A percentile compares a stretch with the other conserved stretches of the same genome.
phyloP scores from a whole-genome alignment of 2,113 vertebrate species.

The Pseudorasbora parva region DNA sequence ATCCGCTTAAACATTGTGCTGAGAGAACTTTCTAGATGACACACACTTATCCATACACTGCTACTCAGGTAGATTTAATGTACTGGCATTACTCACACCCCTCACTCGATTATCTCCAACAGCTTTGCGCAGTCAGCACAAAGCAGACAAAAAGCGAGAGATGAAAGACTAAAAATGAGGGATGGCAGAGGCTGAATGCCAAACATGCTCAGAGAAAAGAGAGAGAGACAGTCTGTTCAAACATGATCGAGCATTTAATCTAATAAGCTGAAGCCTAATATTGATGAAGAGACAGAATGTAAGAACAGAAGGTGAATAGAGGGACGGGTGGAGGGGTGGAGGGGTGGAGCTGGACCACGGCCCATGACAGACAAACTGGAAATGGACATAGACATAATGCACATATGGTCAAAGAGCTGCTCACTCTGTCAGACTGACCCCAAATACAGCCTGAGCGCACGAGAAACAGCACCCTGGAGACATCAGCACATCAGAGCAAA shows the following conservation, averaged over 20 bases:
- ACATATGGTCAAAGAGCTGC: slow-evolving; percentile 38
- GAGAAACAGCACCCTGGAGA: slow-evolving; percentile 13
- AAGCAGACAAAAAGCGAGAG: neutral
- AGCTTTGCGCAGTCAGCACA: slow-evolving; percentile 1
- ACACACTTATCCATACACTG: neutral
- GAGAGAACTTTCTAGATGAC: neutral
- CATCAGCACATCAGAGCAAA: neutral
- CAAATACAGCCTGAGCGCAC: slow-evolving; percentile 21
- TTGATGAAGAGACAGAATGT: slow-evolving; percentile 25
- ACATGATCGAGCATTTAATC: neutral
- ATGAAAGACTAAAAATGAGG: neutral
- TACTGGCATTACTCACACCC: neutral
- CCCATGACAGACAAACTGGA: slow-evolving; percentile 41
- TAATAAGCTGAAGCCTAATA: slow-evolving; percentile 32
- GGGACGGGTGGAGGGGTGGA: neutral
- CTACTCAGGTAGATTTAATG: neutral
- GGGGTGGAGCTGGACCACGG: slow-evolving; percentile 25
- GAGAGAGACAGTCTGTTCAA: neutral
- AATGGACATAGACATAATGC: slow-evolving; percentile 11
- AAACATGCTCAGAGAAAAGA: slow-evolving; percentile 6
- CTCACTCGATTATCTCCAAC: neutral
- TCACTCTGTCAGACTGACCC: slow-evolving; percentile 19
- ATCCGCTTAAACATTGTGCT: neutral
- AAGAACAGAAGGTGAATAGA: slow-evolving; percentile 23
- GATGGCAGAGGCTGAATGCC: neutral